Base-by-base conservation (phyloP, 1,140 invertebrate genomes). In the Drosophila carrolli region DNA sequence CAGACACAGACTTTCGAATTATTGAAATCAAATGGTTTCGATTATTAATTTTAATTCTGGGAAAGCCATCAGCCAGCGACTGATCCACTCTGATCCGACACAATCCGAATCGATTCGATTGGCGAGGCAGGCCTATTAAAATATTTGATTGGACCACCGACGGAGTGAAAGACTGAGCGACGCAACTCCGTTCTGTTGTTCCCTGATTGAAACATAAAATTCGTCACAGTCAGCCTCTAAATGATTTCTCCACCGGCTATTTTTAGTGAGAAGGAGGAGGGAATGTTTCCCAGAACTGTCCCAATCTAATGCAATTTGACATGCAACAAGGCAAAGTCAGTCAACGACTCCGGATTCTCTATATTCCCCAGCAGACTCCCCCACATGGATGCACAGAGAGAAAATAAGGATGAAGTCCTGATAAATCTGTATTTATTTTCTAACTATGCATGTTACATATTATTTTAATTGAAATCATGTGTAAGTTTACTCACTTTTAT, bases 1-100 rank as follows among this genome's bases (percentile, higher is more conserved):
- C 38, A 55, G 70, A 72, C 59, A 47, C 59, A 86, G 81, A 82
- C 83, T 88, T 88, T 88, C 83, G 79, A 88, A 88, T 73, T 88
- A 88, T 88, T 86, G 79, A 86, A 86, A 88, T 82, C 77, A 88
- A 88, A 86, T 86, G 82, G 78, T 57, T 85, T 75, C 67, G 84
- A 84, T 84, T 84, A 77, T 76, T 81, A 78, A 73, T 80, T 81
- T 71, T 72, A 77, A 73, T 73, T 65, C 38, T 63, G 67, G 74
- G 61, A 59, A 76, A 67, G 71, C 38, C 40, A 55, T 29, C 50
- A 47, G 62, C 14, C 29, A 51, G 38, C 38, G 60, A 66, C 14
- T 63, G 72, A 74, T 50, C 71, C 50, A 51, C 35, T 35, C 65
- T 44, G 65, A 67, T 67, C 65, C 65, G 70, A 63, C 48, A 43